Evolutionary conservation across 2,113 vertebrate genomes (phyloP), one percentile per base, ranked within the genome.

Genomic region (Bungarus multicinctus): DNA sequence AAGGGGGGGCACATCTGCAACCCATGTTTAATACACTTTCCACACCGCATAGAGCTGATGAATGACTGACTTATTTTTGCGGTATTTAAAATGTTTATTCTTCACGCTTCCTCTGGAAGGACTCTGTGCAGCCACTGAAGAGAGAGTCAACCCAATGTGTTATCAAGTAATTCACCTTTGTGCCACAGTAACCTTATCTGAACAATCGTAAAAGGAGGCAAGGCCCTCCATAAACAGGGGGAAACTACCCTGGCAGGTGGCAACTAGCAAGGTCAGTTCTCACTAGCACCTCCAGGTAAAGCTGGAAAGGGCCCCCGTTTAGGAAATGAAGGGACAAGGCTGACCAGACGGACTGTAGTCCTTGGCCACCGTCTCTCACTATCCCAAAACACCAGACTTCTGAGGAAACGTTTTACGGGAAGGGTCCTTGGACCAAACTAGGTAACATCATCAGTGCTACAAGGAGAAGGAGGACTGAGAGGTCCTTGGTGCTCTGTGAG

Each of bases 291-390:
- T 55, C 30, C 58, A 92, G 85, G 0, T 45, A 43, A 89, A 89
- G 91, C 93, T 91, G 90, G 91, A 50, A 43, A 85, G 91, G 23
- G 64, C 89, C 89, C 89, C 23, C 92, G 16, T 90, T 45, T 2
- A 88, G 87, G 30, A 47, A 91, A 94, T 30, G 74, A 5, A 91
- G 0, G 34, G 91, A 91, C 91, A 43, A 58, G 88, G 47, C 94
- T 94, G 95, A 34, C 10, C 43, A 97, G 96, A 91, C 58, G 50
- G 94, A 97, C n/a, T 85, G 74, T 85, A 92, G n/a, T 34, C 64
- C 60, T 69, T n/a, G 60, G 4, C 27, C 58, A 30, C 4, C 60
- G 1, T 11, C 27, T 12, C 64, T 74, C 6, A 34, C 34, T 1
- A 18, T 16, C 64, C 64, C 64, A 16, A 74, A 74, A n/a, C 16